Evolutionary conservation across 2,888 invertebrate species (phyloP), one percentile per base, ranked within the genome.

Genomic region (Drosophila cognata): DNA sequence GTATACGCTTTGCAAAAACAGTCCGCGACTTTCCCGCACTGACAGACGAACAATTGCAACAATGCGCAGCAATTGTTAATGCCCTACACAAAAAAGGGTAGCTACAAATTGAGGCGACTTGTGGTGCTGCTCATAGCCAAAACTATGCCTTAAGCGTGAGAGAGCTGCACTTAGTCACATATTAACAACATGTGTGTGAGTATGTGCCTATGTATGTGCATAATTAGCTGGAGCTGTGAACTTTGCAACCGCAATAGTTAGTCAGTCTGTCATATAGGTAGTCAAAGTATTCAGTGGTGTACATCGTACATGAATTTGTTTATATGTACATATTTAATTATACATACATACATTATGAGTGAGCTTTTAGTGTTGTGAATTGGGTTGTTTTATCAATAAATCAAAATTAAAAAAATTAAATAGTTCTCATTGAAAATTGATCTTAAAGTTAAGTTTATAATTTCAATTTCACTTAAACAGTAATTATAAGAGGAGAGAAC

Each of bases 21-120:
- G 61, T 77, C 33, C 46, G 46, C 48, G 50, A 77, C 77, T 77
- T 77, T 77, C 77, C 65, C 77, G 69, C 48, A 52, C 63, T 18
- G 58, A 61, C 68, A 41, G 21, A 52, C 53, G 31, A 64, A 72
- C 78, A 80, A 71, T 60, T 48, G 56, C 29, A 59, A 82, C 82
- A 84, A 83, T 72, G 83, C 53, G 53, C 51, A 48, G 38, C 70
- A 79, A 84, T 84, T 82, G 82, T 84, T 67, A 10, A 67, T 78
- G 71, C 84, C 51, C 82, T 82, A 36, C 10, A 16, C 38, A 33
- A n/a, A 38, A 29, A 4, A 48, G 61, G 51, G 69, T 65, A 55
- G 46, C 18, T 46, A 33, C 33, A 48, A 13, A 31, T 35, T 29
- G 51, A 16, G 25, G 13, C 4, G 41, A 28, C 25, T 52, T 55